phyloP scores from a whole-genome alignment of 2,888 invertebrate genomes.

The Gymnocheta viridis region DNA sequence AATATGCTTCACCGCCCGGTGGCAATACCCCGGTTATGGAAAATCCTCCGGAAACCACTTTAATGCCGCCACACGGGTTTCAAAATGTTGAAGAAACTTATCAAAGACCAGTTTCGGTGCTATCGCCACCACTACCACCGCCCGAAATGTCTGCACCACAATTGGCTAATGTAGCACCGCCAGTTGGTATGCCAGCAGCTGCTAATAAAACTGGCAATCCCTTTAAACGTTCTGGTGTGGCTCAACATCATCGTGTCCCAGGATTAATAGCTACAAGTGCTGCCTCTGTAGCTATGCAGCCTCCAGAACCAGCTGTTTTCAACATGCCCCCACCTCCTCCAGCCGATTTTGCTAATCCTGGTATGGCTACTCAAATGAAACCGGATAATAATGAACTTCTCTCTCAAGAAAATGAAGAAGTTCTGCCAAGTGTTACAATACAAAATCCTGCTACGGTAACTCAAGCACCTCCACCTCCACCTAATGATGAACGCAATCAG shows the following conservation, averaged over 20 bases:
- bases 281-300: conserved; percentile 76
- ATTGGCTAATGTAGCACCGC: conserved; percentile 34
- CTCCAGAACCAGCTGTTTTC: conserved; percentile 44
- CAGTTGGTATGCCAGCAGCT: conserved; percentile 45
- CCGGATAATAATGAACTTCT: conserved; percentile 86
- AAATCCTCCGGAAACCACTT: conserved; percentile 57
- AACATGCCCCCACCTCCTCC: conserved; percentile 74
- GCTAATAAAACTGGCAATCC: conserved; percentile 74
- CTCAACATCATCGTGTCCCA: conserved; percentile 76
- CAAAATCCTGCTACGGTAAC: conserved; percentile 5
- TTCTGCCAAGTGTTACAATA: conserved; percentile 75
- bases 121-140: conserved; percentile 41
- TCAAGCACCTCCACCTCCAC: conserved; percentile 68
- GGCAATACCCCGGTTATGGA: conserved; percentile 67
- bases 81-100: conserved; percentile 63
- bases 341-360: conserved; percentile 78
- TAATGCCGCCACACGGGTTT: conserved; percentile 71
- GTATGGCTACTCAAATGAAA: conserved; percentile 80
- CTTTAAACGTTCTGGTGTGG: conserved; percentile 78
- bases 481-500: conserved; percentile 87
- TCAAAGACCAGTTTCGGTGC: conserved; percentile 49
- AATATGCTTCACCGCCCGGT: conserved; percentile 75
- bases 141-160: conserved; percentile 36
- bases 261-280: conserved; percentile 82
- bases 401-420: conserved; percentile 83